Evolutionary conservation across 2,888 invertebrate genomes (phyloP).

Genomic region (Drosophila bunnanda): DNA sequence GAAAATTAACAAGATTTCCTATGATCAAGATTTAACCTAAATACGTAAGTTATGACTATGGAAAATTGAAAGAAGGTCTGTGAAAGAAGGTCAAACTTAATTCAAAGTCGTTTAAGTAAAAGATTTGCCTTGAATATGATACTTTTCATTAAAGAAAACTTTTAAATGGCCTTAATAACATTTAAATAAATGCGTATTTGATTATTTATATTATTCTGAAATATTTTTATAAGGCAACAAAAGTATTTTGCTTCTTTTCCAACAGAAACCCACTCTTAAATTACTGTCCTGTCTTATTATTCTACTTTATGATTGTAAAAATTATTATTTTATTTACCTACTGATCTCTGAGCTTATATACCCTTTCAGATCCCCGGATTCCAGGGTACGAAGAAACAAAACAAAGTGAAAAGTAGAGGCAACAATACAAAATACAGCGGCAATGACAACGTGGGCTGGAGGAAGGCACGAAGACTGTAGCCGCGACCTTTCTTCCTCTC

Average conservation of each 20-base stretch:
- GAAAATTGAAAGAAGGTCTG: not conserved
- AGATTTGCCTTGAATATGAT: not conserved
- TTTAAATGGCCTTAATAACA: not conserved
- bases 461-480: slow-evolving; percentile 1
- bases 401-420: slow-evolving; percentile 14
- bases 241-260: no score
- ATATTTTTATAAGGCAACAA: not conserved
- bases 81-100: not conserved
- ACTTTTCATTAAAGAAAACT: not conserved
- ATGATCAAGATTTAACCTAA: not conserved
- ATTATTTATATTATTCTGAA: not conserved
- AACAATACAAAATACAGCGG: slow-evolving; percentile 14
- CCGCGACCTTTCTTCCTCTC: slow-evolving; percentile 27
- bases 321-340: not conserved
- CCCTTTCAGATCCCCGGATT: not conserved
- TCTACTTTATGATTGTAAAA: no score
- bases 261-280: no score
- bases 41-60: no score
- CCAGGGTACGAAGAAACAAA: slow-evolving; percentile 4
- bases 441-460: slow-evolving; percentile 2
- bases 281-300: no score
- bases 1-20: not conserved
- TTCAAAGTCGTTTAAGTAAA: not conserved
- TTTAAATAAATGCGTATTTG: not conserved
- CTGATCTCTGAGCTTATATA: not conserved